Evolutionary conservation across 2,113 vertebrate species (phyloP).

Genomic region (Ictalurus punctatus): DNA sequence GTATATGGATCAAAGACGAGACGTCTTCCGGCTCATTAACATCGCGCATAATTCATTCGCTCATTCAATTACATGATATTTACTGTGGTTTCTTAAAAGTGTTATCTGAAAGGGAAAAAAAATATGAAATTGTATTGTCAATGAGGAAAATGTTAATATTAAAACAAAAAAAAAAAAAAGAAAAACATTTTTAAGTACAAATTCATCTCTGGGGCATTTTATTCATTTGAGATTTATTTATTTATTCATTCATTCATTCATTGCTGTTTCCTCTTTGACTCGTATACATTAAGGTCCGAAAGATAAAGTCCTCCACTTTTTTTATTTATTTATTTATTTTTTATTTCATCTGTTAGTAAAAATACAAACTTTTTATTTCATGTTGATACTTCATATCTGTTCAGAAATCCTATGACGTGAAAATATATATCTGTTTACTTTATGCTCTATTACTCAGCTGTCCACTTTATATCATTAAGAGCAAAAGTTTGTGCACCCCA

Average conservation of each 20-base stretch:
- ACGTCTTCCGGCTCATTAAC: not conserved
- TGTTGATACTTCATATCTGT: not conserved
- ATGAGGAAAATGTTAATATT: not conserved
- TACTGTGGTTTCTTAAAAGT: not conserved
- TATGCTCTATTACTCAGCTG: not conserved
- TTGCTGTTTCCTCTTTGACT: not conserved
- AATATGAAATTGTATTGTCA: not conserved
- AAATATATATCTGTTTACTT: not conserved
- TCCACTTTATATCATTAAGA: not conserved
- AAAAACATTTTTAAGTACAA: not conserved
- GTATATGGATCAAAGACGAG: not conserved
- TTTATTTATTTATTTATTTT: not conserved
- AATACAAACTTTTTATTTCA: not conserved
- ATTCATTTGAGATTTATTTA: not conserved
- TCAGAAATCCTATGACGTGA: not conserved
- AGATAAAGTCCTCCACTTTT: not conserved
- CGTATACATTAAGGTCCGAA: not conserved
- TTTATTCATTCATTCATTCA: not conserved
- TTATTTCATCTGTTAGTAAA: not conserved
- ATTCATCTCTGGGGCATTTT: not conserved
- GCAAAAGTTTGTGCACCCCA: not conserved
- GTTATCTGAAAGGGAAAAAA: not conserved
- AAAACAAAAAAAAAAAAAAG: not conserved
- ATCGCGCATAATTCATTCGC: not conserved
- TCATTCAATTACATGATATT: not conserved